A percentile compares a stretch with the other conserved stretches of the same genome.
Evolutionary conservation across 1,140 invertebrate species (phyloP).

Genomic region (Lordiphosa clarofinis): DNA sequence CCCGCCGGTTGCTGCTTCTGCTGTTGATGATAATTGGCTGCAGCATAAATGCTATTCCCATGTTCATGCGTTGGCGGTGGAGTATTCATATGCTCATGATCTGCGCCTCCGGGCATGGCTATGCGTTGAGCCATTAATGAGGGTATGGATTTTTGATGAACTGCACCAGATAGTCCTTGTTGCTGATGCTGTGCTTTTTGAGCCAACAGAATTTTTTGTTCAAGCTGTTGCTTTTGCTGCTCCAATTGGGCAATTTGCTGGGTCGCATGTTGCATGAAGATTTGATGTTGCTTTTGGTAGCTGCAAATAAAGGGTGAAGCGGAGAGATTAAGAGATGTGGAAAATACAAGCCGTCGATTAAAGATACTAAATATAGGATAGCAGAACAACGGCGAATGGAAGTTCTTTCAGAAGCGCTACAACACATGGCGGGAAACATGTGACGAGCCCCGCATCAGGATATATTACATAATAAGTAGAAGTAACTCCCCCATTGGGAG

Average conservation of each 20-base stretch:
- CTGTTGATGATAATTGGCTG: conserved; percentile 48
- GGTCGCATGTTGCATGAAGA: conserved; percentile 94
- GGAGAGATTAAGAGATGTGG: too few relatives aligned
- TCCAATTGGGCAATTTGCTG: conserved; percentile 92
- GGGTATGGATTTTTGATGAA: conserved; percentile 51
- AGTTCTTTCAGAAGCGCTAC: too few relatives aligned
- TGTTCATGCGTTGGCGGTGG: conserved; percentile 34
- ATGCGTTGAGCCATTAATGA: conserved; percentile 59
- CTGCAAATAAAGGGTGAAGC: conserved; percentile 53
- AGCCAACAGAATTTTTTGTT: conserved; percentile 83
- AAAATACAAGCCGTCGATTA: too few relatives aligned
- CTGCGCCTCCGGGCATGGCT: conserved; percentile 36
- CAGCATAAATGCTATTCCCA: conserved; percentile 45
- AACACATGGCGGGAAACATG: too few relatives aligned
- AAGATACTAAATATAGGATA: too few relatives aligned
- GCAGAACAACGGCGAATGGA: too few relatives aligned
- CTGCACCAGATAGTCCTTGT: conserved; percentile 27
- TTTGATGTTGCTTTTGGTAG: conserved; percentile 96
- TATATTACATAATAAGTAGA: too few relatives aligned
- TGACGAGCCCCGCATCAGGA: too few relatives aligned
- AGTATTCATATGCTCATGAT: conserved; percentile 48
- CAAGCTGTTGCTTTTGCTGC: conserved; percentile 88
- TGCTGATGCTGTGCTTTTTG: conserved; percentile 49
- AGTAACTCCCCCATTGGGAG: too few relatives aligned
- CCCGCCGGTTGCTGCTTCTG: conserved; percentile 30